Evolutionary conservation across 2,888 invertebrate genomes (phyloP).

Genomic region (Archaeoteleia sp.): DNA sequence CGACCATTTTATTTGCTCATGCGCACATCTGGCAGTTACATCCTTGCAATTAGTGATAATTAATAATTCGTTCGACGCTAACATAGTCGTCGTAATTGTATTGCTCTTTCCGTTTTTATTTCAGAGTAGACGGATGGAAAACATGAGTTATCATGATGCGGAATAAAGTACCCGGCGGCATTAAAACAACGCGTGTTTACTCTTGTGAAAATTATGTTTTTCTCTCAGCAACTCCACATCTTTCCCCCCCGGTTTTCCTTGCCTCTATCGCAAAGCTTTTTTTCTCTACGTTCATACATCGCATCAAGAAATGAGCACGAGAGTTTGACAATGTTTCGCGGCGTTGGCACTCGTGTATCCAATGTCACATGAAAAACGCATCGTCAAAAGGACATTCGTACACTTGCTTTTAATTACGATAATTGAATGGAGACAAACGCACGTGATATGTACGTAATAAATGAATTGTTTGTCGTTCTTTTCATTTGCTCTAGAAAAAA

Average conservation of each 20-base stretch:
- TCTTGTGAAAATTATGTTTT: constrained; percentile 9
- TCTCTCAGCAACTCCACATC: too few relatives aligned
- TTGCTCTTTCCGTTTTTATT: constrained; percentile 4
- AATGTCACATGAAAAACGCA: too few relatives aligned
- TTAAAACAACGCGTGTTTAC: constrained; percentile 8
- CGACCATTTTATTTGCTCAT: too few relatives aligned
- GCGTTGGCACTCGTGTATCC: too few relatives aligned
- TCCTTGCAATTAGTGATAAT: background rate
- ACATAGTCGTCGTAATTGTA: constrained; percentile 1
- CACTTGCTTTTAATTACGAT: too few relatives aligned
- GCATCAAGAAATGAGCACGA: background rate
- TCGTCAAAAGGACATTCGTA: too few relatives aligned
- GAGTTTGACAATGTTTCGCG: background rate
- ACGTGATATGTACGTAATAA: too few relatives aligned
- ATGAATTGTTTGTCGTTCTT: too few relatives aligned
- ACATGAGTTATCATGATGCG: constrained; percentile 8
- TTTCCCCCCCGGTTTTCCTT: too few relatives aligned
- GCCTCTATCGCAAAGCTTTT: background rate
- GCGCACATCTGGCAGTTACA: too few relatives aligned
- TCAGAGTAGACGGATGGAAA: background rate
- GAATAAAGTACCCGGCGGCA: constrained; percentile 7
- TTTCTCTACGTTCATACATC: background rate
- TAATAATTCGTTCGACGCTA: constrained; percentile 1
- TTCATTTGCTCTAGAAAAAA: too few relatives aligned
- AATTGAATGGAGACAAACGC: too few relatives aligned